Evolutionary conservation across 2,113 vertebrate species (phyloP).

Genomic region (Vidua macroura): DNA sequence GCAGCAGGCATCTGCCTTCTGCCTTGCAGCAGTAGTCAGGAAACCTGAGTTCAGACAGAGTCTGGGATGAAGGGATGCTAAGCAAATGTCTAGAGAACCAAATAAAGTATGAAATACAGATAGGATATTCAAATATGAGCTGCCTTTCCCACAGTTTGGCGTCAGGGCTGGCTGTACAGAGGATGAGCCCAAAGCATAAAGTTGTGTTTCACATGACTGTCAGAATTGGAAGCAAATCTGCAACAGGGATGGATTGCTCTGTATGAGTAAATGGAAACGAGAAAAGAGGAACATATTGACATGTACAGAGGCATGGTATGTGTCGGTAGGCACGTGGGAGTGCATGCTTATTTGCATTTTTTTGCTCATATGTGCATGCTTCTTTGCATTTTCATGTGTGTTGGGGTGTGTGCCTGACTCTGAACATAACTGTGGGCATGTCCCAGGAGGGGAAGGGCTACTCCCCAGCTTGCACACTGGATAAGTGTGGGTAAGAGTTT

Average conservation of each 20-base stretch:
- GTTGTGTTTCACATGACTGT: neutral
- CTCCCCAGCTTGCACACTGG: neutral
- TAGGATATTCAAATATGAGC: neutral
- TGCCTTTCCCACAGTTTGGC: neutral
- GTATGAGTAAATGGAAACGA: accelerated
- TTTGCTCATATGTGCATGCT: no score
- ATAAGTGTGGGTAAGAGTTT: neutral
- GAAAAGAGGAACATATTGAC: neutral
- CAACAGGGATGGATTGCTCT: no score
- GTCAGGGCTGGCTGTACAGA: neutral
- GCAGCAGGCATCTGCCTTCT: neutral
- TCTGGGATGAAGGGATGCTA: neutral
- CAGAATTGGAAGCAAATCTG: neutral
- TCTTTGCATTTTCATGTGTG: neutral
- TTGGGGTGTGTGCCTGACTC: neutral
- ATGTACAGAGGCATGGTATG: neutral
- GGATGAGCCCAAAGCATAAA: neutral
- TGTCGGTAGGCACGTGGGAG: neutral
- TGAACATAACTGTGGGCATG: neutral
- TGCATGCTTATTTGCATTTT: neutral
- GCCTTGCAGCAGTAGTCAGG: neutral
- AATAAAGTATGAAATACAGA: neutral
- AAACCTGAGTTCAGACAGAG: neutral
- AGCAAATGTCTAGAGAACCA: neutral
- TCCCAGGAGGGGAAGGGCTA: neutral